Evolutionary conservation across 2,113 vertebrate genomes (phyloP), one percentile per base, ranked within the genome.

Genomic region (Ailurus styani): DNA sequence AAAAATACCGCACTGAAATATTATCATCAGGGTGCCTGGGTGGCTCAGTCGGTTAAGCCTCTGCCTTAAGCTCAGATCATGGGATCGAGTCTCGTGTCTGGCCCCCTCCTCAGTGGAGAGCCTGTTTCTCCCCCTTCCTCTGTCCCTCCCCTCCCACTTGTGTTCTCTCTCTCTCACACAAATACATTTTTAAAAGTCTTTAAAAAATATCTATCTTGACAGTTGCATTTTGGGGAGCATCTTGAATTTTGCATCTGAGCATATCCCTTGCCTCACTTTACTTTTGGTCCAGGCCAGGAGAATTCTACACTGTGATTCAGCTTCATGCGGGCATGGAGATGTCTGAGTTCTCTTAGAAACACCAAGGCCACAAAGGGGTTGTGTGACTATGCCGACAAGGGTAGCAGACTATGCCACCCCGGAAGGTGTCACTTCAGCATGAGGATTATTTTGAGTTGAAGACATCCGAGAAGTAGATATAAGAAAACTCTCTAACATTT

Each of bases 211-310:
- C 12, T 77, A 17, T 93, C 31, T 62, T 45, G 31, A 91, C 54
- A 47, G 50, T 12, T 85, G 25, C 17, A 15, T 34, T 94, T 37
- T 93, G 47, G 40, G 17, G 86, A 8, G 13, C 0, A 52, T 13
- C 18, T 86, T 87, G 68, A 96, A 86, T 54, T 87, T 72, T 95
- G 73, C 20, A 45, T 77, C 17, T 75, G 50, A 93, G 40, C 20
- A 12, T 27, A 17, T 77, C 18, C 23, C 54, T 52, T 17, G 18
- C 37, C 27, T 89, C 47, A 64, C 12, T 7, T 62, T 60, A 29
- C 27, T 60, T 9, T 91, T 47, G 50, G 83, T 70, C 18, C 1
- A 29, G 40, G 57, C 11, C 55, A 84, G 66, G 12, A 87, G n/a
- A 91, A 72, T 60, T 82, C 64, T 57, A 37, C 40, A 64, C 2